Evolutionary conservation across 2,113 vertebrate species (phyloP), one percentile per base, ranked within the genome.

Genomic region (Nothoprocta pentlandii): DNA sequence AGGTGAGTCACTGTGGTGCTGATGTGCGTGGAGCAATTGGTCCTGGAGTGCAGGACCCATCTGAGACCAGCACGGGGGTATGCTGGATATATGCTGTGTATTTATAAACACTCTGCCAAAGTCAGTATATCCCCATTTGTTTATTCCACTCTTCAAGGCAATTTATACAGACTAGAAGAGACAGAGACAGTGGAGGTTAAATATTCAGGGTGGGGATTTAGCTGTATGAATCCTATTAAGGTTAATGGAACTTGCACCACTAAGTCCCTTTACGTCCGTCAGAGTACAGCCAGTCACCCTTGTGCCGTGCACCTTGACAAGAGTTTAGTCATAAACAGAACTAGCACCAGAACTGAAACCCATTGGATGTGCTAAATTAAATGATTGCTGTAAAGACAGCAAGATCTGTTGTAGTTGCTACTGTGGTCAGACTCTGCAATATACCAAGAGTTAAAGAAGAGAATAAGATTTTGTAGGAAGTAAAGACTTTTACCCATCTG

Each of bases 231-330:
- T 95, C 81, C 84, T 75, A 82, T 88, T 84, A 85, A 95, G 74
- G 88, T 96, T 97, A 94, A 95, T 94, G 81, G 87, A 91, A 94
- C 41, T 83, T 90, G 79, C 80, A 76, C 41, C 74, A 83, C 49
- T 4, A 39, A 62, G 92, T 95, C 91, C 68, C 63, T 89, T 75
- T 0, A 0, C 0, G 0, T 92, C 78, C 62, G 70, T 71, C 56
- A 13, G 51, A 42, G 74, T 75, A 66, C 13, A 82, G 91, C 69
- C 94, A 94, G 82, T 63, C 94, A 64, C 71, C 77, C 79, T 63
- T 44, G 61, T 14, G 49, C 81, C 44, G 19, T 5, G 6, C 16
- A 42, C 42, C 58, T 91, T 56, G 73, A 58, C 53, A 92, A 71
- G 81, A 92, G 41, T 93, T 77, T 81, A 93, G 47, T 69, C 80